A percentile compares a stretch with the other conserved stretches of the same genome.
Conservation (phyloP, 2,888 invertebrate genomes). For the Druceiella hillmani region DNA sequence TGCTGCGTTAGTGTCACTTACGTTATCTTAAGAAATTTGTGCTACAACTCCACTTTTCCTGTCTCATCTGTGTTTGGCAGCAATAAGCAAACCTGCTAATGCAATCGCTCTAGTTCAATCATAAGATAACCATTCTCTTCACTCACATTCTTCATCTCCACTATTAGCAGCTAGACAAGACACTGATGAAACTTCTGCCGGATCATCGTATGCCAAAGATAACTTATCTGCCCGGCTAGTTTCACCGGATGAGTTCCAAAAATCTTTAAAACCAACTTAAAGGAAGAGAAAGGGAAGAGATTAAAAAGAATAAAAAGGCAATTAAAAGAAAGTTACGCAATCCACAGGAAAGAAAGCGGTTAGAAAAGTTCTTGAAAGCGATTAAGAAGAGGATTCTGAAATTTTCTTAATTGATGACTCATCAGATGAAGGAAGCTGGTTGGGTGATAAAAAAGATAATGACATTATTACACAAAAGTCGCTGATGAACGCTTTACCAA, state of each 20-base stretch:
- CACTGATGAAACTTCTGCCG: constrained; percentile 6
- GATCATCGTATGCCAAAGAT: too few relatives aligned
- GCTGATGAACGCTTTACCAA: too few relatives aligned
- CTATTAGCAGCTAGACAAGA: constrained; percentile 6
- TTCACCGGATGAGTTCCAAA: too few relatives aligned
- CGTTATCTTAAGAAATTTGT: too few relatives aligned
- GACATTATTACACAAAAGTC: constrained; percentile 4
- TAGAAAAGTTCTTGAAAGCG: constrained; percentile 10
- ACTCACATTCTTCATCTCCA: constrained; percentile 4
- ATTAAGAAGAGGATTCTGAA: constrained; percentile 9
- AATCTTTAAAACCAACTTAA: constrained; percentile 3
- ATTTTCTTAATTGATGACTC: constrained; percentile 7
- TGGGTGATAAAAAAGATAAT: constrained; percentile 6
- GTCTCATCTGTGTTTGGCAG: too few relatives aligned
- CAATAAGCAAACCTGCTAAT: too few relatives aligned
- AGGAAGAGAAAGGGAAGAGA: constrained; percentile 6
- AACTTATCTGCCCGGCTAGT: too few relatives aligned
- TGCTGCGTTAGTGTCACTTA: too few relatives aligned
- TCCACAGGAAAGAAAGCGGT: constrained; percentile 5
- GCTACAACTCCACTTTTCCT: too few relatives aligned
- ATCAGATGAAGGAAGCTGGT: constrained; percentile 8
- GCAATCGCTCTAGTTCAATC: constrained; percentile 6
- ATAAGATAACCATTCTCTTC: constrained; percentile 5
- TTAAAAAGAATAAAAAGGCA: constrained; percentile 4
- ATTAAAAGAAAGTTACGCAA: too few relatives aligned